phyloP scores from a whole-genome alignment of 2,113 vertebrate genomes.

The Turdus rufiventris region DNA sequence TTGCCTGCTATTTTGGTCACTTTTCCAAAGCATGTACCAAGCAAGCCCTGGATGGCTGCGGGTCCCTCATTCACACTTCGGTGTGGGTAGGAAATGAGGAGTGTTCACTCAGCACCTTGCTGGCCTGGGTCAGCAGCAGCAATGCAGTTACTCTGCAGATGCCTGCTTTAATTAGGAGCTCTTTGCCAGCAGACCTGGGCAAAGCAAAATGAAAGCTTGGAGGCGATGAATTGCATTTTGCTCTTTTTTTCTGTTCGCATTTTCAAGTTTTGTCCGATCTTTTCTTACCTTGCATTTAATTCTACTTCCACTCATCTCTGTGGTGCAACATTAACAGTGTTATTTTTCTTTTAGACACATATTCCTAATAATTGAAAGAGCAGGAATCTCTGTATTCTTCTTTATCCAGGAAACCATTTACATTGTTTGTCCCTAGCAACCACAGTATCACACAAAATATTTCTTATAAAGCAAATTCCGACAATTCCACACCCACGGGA shows the following conservation, averaged over 20 bases:
- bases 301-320: not conserved
- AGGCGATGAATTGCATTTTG: not conserved
- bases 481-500: not conserved
- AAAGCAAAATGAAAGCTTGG: not conserved
- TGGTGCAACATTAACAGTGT: not conserved
- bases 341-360: not conserved
- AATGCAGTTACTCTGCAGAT: not conserved
- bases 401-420: not conserved
- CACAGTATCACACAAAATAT: not conserved
- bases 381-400: not conserved
- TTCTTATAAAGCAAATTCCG: not conserved
- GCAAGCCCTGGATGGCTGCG: not conserved
- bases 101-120: not conserved
- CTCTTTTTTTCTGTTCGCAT: not conserved
- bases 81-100: not conserved
- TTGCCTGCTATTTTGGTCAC: conserved; percentile 1
- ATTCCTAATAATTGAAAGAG: not conserved
- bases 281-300: not conserved
- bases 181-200: not conserved
- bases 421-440: not conserved
- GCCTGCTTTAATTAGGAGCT: conserved; percentile 24
- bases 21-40: not conserved
- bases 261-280: not conserved
- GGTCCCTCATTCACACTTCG: not conserved
- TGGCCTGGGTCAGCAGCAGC: not conserved